These are phyloP conservation scores for Junonia oenone DNA, from an alignment of 2,888 invertebrate species.

Conservation along the genomic window DNA sequence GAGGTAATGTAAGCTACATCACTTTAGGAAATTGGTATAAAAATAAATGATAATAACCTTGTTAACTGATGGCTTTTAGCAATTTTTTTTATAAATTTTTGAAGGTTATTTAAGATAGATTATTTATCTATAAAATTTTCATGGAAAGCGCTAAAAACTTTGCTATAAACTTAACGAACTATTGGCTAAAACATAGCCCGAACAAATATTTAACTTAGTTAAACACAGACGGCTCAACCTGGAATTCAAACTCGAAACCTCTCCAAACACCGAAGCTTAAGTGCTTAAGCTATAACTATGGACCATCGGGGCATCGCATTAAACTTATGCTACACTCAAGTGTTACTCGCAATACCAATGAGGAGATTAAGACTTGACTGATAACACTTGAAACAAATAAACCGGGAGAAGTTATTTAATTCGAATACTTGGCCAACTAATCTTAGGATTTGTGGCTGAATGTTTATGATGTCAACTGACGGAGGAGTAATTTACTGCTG, in stretches of 20 bases:
- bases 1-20: too few relatives aligned
- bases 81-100: too few relatives aligned
- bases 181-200: slow-evolving; percentile 22
- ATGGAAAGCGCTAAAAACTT: slow-evolving; percentile 1
- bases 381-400: slow-evolving; percentile 11
- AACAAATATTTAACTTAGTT: slow-evolving; percentile 30
- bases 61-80: too few relatives aligned
- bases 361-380: slow-evolving; percentile 13
- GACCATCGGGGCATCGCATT: slow-evolving; percentile 24
- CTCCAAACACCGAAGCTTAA: slow-evolving; percentile 30
- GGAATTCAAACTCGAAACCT: slow-evolving; percentile 31
- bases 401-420: too few relatives aligned
- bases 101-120: background rate
- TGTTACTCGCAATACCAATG: slow-evolving; percentile 20
- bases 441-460: too few relatives aligned
- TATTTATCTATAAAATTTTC: background rate
- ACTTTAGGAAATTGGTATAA: too few relatives aligned
- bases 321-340: slow-evolving; percentile 19
- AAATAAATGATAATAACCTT: too few relatives aligned
- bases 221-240: slow-evolving; percentile 30
- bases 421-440: too few relatives aligned
- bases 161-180: slow-evolving; percentile 25
- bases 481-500: too few relatives aligned
- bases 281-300: slow-evolving; percentile 29
- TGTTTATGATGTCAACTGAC: too few relatives aligned